Base-by-base conservation (phyloP, 1,140 invertebrate genomes). In the Goniozus legneri region DNA sequence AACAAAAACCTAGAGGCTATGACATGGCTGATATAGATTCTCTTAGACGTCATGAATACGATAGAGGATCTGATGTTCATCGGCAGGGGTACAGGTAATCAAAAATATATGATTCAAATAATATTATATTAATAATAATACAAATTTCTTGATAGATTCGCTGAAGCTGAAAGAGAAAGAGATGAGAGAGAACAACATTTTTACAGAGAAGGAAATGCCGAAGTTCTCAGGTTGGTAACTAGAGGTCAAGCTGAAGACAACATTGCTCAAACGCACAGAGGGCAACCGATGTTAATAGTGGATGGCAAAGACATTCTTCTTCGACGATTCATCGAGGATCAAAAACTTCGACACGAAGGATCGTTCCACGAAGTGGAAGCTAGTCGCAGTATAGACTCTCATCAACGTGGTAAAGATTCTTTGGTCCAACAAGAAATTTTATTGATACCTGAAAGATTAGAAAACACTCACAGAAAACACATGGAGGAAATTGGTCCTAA, bases 291-390 rank as follows among this genome's bases (percentile, higher is more conserved):
- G 7, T 64, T 82, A 21, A 73, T 82, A 39, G 75, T 80, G n/a
- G 82, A 84, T 49, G 89, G 88, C 0, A 91, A 91, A 73, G 85
- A 90, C 64, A 84, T 89, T 53, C 72, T 91, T 3, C 83, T 91
- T 79, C 79, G 84, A 58, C 75, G 89, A 38, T 91, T 89, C 62
- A 91, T 91, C 47, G 84, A 89, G 56, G 88, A 90, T 73, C 87
- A 90, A 63, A 78, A 78, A 42, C 49, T 71, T 6, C 61, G 71
- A 35, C 67, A 50, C 52, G 71, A 44, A 48, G 20, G 15, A 48
- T 52, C 46, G 27, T 52, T 64, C 30, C 71, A 73, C 18, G 75
- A 75, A 32, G 42, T 60, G 18, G 70, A 73, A 2, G 32, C 47
- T 10, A 45, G 50, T 34, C 57, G 62, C 8, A 65, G 60, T 30